Conservation (phyloP, 1,140 invertebrate species). For the Scaptomyza graminum region DNA sequence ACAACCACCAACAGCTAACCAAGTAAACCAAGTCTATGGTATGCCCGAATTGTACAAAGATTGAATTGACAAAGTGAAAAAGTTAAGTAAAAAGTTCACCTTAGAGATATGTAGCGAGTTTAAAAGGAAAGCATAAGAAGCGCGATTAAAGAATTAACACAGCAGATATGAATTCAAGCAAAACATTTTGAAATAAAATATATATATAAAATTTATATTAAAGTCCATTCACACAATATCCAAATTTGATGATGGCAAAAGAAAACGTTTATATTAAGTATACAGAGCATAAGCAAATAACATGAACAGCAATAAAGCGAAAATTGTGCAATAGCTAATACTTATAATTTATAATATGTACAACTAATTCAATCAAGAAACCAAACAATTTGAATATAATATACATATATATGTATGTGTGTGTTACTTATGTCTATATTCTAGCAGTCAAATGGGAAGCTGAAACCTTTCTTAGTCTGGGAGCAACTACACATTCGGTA, state of each 20-base stretch:
- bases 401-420: slow-evolving; percentile 39
- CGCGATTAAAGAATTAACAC: slow-evolving; percentile 14
- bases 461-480: no score
- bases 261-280: slow-evolving; percentile 30
- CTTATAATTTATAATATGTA: slow-evolving; percentile 40
- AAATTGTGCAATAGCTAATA: slow-evolving; percentile 58
- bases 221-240: slow-evolving; percentile 23
- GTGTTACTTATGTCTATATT: slow-evolving; percentile 80
- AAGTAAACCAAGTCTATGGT: slow-evolving; percentile 59
- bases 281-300: neutral
- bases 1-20: slow-evolving; percentile 18
- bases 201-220: slow-evolving; percentile 7
- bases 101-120: slow-evolving; percentile 9
- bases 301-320: slow-evolving; percentile 41
- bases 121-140: neutral
- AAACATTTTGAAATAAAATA: neutral
- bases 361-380: slow-evolving; percentile 59
- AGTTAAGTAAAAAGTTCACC: slow-evolving; percentile 7
- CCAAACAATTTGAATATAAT: slow-evolving; percentile 41
- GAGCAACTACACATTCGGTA: no score
- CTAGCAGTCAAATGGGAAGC: slow-evolving; percentile 30
- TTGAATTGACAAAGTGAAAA: slow-evolving; percentile 12
- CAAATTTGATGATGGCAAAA: slow-evolving; percentile 26
- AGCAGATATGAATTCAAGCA: slow-evolving; percentile 27
- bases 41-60: slow-evolving; percentile 63